Base-by-base conservation (phyloP, 1,140 invertebrate species). In the Megalopta genalis region DNA sequence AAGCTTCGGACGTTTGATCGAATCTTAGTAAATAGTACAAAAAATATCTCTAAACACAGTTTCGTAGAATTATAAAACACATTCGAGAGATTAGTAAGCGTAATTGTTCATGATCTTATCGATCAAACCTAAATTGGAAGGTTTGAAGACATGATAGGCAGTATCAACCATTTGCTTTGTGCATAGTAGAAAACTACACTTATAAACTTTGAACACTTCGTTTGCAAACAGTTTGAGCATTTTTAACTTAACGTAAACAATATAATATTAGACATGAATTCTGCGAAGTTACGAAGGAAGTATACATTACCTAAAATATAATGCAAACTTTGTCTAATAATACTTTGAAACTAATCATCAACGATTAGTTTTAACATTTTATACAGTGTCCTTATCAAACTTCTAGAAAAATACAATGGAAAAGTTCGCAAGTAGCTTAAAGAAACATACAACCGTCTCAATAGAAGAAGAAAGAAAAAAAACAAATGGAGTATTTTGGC, bases 181-280 rank as follows among this genome's bases (percentile, higher is more conserved):
- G 71, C 64, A 80, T 67, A n/a, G 27, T 52, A 68, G 32, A 68
- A 68, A 66, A 67, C 39, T 66, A 74, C 27, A 74, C 52, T 70
- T 80, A 70, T 66, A 66, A 83, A 80, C 76, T 71, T 83, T 83
- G 82, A 84, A 85, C 82, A 84, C 72, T 76, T 84, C 62, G 23
- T 73, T 9, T 81, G 73, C 32, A 46, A 64, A 80, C 37, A 66
- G 78, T 83, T 80, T 85, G 83, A 85, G 73, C 73, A 81, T 57
- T 69, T 73, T 42, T 23, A 77, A 77, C 68, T 81, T 77, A 68
- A 77, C 59, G 73, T 74, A 64, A 85, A 73, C 21, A 5, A 52
- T 68, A 67, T 18, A 8, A 54, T 37, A 57, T 39, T 60, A 66
- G 5, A 67, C 52, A 14, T 60, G 37, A 67, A 23, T 71, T 80